These are phyloP conservation scores for Gambusia affinis DNA, from an alignment of 2,113 vertebrate species.

Conservation along the genomic window DNA sequence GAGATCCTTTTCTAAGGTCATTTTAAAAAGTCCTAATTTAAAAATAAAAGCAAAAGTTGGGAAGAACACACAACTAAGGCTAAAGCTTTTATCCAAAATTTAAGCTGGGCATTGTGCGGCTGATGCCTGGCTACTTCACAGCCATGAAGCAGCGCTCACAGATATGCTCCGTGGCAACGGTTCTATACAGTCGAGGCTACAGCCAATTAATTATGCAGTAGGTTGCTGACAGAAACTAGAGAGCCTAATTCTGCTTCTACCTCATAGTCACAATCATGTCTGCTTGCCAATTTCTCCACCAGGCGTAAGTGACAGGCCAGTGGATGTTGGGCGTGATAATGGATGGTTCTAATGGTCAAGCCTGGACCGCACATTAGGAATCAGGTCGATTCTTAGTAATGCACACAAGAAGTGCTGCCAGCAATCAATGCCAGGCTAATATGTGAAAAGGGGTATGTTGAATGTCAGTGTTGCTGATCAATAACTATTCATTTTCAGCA, in stretches of 20 bases:
- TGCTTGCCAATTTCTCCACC: slow-evolving; percentile 68
- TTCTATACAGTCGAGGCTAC: slow-evolving; percentile 22
- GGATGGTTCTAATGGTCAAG: slow-evolving; percentile 77
- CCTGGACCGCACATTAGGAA: slow-evolving; percentile 78
- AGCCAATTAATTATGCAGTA: slow-evolving; percentile 59
- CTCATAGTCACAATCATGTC: slow-evolving; percentile 66
- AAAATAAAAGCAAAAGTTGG: neutral
- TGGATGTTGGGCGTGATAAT: slow-evolving; percentile 73
- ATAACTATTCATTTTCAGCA: slow-evolving; percentile 81
- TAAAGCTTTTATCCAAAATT: slow-evolving; percentile 4
- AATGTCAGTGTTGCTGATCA: slow-evolving; percentile 79
- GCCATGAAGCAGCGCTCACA: slow-evolving; percentile 28
- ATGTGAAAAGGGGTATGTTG: slow-evolving; percentile 76
- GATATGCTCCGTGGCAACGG: slow-evolving; percentile 43
- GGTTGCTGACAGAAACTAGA: slow-evolving; percentile 56
- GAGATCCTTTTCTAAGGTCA: neutral
- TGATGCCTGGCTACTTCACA: slow-evolving; percentile 8
- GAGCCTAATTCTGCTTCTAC: slow-evolving; percentile 56
- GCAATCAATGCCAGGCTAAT: slow-evolving; percentile 82
- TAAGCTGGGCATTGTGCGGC: slow-evolving; percentile 14
- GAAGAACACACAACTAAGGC: neutral
- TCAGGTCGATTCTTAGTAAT: slow-evolving; percentile 73
- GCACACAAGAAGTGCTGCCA: slow-evolving; percentile 73
- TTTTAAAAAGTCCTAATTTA: neutral
- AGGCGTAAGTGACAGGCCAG: slow-evolving; percentile 68